Percentiles rank a stretch among this genome's conserved stretches.
Evolutionary conservation across 1,140 invertebrate species (phyloP).

Genomic region (Atta colombica): DNA sequence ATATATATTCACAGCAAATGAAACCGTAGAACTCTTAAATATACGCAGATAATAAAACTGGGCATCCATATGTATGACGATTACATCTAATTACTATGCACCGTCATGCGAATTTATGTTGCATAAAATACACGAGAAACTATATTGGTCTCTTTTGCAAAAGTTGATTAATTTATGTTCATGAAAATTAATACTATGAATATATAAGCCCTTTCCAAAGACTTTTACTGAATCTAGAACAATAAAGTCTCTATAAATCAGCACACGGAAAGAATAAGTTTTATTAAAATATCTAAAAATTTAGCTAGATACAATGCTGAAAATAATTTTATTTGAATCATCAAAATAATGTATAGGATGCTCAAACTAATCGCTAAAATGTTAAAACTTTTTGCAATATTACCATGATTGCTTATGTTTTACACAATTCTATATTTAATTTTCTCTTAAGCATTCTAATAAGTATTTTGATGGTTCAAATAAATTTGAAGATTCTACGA

Average conservation of each 20-base stretch:
- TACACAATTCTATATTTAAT: no score
- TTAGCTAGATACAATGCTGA: no score
- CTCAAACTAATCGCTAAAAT: no score
- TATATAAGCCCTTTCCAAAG: conserved; percentile 26
- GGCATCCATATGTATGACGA: conserved; percentile 32
- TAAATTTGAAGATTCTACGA: no score
- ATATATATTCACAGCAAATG: neutral
- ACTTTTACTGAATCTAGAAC: neutral
- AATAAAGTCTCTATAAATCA: neutral
- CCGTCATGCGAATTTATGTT: conserved; percentile 29
- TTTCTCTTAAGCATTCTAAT: no score
- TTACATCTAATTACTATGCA: conserved; percentile 46
- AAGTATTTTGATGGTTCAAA: no score
- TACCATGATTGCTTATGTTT: no score
- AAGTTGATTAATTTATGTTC: conserved; percentile 1
- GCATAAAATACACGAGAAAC: neutral
- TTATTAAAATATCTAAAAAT: no score
- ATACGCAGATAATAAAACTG: conserved; percentile 32
- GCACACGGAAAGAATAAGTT: no score
- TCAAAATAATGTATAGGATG: no score
- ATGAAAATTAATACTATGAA: conserved; percentile 48
- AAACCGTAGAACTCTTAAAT: conserved; percentile 8
- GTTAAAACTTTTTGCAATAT: no score
- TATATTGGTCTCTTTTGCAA: neutral
- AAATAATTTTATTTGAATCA: no score